phyloP scores from a whole-genome alignment of 2,797 vertebrate species.

The Helarctos malayanus region DNA sequence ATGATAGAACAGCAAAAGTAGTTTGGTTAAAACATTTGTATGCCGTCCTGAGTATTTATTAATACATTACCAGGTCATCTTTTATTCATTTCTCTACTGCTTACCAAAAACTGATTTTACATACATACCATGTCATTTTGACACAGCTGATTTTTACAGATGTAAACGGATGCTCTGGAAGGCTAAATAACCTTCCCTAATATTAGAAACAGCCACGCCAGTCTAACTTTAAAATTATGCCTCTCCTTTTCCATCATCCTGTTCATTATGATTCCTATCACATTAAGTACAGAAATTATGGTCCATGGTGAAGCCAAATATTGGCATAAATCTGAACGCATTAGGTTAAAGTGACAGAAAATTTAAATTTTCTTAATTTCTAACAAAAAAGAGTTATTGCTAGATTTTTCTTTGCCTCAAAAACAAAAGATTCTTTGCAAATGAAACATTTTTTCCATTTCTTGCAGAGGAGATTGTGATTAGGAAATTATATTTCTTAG shows the following conservation, averaged over 20 bases:
- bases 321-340: background rate
- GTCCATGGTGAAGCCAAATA: background rate
- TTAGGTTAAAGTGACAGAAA: constrained; percentile 29
- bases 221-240: background rate
- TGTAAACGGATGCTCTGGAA: background rate
- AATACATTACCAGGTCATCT: background rate
- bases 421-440: background rate
- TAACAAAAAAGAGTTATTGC: constrained; percentile 33
- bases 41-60: background rate
- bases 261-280: background rate
- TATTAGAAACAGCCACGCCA: background rate
- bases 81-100: background rate
- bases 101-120: background rate
- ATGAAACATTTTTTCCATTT: constrained; percentile 36
- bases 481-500: background rate
- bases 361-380: constrained; percentile 28
- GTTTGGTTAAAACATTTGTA: background rate
- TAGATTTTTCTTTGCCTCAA: background rate
- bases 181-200: background rate
- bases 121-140: background rate
- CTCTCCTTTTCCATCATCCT: background rate
- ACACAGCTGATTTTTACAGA: background rate
- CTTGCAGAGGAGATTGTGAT: background rate
- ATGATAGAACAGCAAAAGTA: constrained; percentile 21
- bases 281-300: background rate